Evolutionary conservation across 2,888 invertebrate genomes (phyloP).

Genomic region (Nephrotoma appendiculata): DNA sequence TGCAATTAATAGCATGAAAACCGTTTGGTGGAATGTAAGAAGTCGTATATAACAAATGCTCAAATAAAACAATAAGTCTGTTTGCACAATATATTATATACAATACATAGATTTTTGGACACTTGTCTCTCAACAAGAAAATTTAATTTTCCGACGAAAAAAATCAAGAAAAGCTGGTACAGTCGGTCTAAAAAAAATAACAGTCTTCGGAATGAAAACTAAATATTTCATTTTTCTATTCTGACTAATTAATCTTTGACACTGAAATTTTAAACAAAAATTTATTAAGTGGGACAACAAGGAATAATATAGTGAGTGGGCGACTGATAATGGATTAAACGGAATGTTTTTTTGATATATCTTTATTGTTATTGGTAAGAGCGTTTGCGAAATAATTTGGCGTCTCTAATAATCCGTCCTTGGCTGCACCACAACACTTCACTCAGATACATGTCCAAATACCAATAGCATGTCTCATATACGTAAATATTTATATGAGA

Average conservation of each 20-base stretch:
- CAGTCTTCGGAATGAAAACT: not conserved
- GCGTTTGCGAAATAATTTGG: not conserved
- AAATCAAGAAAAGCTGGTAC: not conserved
- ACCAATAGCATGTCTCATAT: not conserved
- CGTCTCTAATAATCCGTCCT: not conserved
- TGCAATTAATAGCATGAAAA: not conserved
- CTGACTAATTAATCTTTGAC: not conserved
- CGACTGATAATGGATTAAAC: not conserved
- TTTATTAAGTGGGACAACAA: not conserved
- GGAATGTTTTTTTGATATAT: not conserved
- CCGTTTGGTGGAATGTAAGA: not conserved
- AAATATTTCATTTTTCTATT: not conserved
- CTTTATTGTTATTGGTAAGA: not conserved
- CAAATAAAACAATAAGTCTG: not conserved
- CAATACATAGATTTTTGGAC: not conserved
- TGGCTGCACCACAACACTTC: not conserved
- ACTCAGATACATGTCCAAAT: not conserved
- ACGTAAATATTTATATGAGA: not conserved
- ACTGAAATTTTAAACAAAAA: not conserved
- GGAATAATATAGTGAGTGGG: not conserved
- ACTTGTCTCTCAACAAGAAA: not conserved
- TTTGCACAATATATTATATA: not conserved
- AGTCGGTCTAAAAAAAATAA: not conserved
- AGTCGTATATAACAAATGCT: not conserved
- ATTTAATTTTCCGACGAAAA: not conserved